phyloP scores from a whole-genome alignment of 2,797 vertebrate genomes.

The Platyrinchus mystaceus region DNA sequence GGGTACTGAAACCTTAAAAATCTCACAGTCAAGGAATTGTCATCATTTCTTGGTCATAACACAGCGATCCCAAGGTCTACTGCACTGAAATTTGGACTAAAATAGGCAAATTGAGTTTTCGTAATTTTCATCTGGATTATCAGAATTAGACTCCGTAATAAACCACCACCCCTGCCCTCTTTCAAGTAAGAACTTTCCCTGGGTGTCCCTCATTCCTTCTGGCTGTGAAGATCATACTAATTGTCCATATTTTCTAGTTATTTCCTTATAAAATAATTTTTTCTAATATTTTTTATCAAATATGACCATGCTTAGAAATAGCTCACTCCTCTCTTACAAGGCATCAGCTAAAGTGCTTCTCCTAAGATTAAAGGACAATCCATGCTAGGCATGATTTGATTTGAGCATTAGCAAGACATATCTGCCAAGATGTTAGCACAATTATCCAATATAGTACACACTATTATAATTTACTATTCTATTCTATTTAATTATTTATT shows the following conservation, averaged over 20 bases:
- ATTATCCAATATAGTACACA: background rate
- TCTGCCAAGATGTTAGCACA: background rate
- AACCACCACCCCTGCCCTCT: background rate
- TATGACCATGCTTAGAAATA: background rate
- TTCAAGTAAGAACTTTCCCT: background rate
- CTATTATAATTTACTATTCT: background rate
- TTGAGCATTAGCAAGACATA: background rate
- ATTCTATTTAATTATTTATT: background rate
- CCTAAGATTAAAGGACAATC: background rate
- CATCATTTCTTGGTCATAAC: background rate
- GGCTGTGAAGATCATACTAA: background rate
- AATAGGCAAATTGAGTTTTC: background rate
- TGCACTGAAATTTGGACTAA: background rate
- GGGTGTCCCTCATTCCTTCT: background rate
- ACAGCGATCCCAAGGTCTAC: background rate
- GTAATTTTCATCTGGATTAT: background rate
- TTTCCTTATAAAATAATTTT: background rate
- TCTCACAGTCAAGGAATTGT: background rate
- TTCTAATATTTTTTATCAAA: background rate
- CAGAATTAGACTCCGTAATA: background rate
- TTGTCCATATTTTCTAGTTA: background rate
- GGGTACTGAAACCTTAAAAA: background rate
- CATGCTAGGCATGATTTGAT: background rate
- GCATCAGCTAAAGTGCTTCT: background rate
- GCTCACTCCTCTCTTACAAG: background rate